These are phyloP conservation scores for Hipposideros larvatus DNA, from an alignment of 2,797 vertebrate genomes.

Conservation along the genomic window DNA sequence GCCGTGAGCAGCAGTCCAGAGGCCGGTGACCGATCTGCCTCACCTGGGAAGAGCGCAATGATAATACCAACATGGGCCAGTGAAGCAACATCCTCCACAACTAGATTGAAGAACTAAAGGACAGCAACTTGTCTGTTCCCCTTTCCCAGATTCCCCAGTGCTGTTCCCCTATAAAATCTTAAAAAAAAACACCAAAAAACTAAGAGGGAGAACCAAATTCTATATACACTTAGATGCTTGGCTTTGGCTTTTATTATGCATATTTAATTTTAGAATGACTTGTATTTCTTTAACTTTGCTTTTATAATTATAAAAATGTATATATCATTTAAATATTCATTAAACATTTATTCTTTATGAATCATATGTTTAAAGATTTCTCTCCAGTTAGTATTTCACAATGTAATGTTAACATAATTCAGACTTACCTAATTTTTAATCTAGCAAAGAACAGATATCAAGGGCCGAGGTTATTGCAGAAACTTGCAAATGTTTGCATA, in stretches of 20 bases:
- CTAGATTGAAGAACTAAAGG: too few relatives aligned
- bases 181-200: background rate
- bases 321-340: conserved; percentile 58
- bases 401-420: background rate
- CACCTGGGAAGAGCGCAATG: too few relatives aligned
- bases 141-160: too few relatives aligned
- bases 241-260: background rate
- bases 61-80: too few relatives aligned
- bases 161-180: too few relatives aligned
- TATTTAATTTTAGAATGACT: background rate
- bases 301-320: background rate
- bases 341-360: conserved; percentile 45
- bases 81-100: too few relatives aligned
- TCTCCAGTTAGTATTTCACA: conserved; percentile 8
- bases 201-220: background rate
- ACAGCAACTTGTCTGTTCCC: too few relatives aligned
- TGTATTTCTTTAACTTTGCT: background rate
- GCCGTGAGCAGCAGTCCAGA: too few relatives aligned
- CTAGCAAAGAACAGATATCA: background rate
- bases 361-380: conserved; percentile 23
- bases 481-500: background rate
- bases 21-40: too few relatives aligned
- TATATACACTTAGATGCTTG: background rate
- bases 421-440: conserved; percentile 28
- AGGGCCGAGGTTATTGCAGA: background rate